These are phyloP conservation scores for Dorcus parallelipipedus DNA, from an alignment of 2,888 invertebrate species.

Conservation along the genomic window DNA sequence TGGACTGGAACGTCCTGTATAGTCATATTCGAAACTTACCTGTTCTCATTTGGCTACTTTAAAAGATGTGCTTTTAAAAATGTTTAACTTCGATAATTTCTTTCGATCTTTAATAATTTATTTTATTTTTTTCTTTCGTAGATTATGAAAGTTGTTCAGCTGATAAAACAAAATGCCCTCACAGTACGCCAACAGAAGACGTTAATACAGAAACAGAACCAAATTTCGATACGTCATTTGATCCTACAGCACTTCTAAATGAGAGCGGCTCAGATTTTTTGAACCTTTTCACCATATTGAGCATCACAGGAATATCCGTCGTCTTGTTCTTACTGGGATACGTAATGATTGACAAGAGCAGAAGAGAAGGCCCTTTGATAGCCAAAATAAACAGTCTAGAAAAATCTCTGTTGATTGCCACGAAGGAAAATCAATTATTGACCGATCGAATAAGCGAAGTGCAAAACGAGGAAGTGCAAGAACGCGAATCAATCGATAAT, in stretches of 20 bases:
- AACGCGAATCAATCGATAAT: slow-evolving; percentile 48
- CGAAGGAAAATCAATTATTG: slow-evolving; percentile 64
- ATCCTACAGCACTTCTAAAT: neutral
- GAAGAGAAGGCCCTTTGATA: slow-evolving; percentile 67
- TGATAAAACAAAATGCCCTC: slow-evolving; percentile 6
- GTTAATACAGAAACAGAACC: slow-evolving; percentile 11
- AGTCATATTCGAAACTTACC: no score
- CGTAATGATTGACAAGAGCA: slow-evolving; percentile 72
- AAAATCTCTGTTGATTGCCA: slow-evolving; percentile 57
- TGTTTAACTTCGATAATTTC: no score
- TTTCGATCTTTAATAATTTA: no score
- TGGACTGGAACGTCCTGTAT: no score
- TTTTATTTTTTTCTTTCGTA: neutral
- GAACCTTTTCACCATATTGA: slow-evolving; percentile 22
- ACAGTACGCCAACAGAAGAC: neutral
- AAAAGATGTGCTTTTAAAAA: no score
- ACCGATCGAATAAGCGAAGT: slow-evolving; percentile 50
- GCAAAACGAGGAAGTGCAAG: slow-evolving; percentile 12
- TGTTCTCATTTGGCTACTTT: no score
- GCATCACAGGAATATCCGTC: slow-evolving; percentile 66
- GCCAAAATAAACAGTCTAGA: slow-evolving; percentile 65
- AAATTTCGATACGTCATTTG: neutral
- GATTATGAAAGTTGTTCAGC: slow-evolving; percentile 16
- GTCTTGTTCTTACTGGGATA: slow-evolving; percentile 72
- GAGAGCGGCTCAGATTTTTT: slow-evolving; percentile 4